Percentiles rank a stretch among this genome's conserved stretches.
Conservation (phyloP, 2,113 vertebrate species). For the Agapornis roseicollis region DNA sequence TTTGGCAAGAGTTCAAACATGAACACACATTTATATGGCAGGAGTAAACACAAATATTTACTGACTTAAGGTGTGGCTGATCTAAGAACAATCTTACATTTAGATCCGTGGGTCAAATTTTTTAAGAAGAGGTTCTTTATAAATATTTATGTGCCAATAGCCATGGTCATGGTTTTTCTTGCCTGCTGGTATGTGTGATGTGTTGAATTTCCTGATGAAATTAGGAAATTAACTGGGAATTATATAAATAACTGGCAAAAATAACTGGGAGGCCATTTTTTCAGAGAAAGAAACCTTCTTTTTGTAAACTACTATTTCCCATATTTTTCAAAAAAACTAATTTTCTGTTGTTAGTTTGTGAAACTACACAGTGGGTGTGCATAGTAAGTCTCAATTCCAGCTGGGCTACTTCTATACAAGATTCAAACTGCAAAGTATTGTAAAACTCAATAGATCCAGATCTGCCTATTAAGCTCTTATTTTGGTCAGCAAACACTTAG, state of each 20-base stretch:
- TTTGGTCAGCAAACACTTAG: background rate
- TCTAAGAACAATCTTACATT: background rate
- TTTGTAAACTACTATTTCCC: background rate
- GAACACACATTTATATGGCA: background rate
- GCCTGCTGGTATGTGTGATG: background rate
- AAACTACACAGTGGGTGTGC: background rate
- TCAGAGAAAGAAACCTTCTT: background rate
- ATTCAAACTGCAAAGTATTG: background rate
- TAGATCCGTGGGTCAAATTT: background rate
- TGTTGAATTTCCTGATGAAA: slow-evolving; percentile 12
- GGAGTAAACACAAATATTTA: background rate
- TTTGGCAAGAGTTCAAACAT: slow-evolving; percentile 22
- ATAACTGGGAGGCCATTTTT: slow-evolving; percentile 11
- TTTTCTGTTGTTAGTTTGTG: background rate
- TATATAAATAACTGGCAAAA: too few relatives aligned
- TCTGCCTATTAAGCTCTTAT: background rate
- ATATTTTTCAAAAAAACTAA: background rate
- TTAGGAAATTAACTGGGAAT: too few relatives aligned
- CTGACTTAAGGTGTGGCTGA: background rate
- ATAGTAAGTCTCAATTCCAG: background rate
- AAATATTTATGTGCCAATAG: background rate
- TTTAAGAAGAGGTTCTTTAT: background rate
- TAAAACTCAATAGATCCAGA: background rate
- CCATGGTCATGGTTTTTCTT: background rate
- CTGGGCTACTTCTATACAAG: background rate